Conservation (phyloP, 2,888 invertebrate species). For the Cryptocephalus moraei region DNA sequence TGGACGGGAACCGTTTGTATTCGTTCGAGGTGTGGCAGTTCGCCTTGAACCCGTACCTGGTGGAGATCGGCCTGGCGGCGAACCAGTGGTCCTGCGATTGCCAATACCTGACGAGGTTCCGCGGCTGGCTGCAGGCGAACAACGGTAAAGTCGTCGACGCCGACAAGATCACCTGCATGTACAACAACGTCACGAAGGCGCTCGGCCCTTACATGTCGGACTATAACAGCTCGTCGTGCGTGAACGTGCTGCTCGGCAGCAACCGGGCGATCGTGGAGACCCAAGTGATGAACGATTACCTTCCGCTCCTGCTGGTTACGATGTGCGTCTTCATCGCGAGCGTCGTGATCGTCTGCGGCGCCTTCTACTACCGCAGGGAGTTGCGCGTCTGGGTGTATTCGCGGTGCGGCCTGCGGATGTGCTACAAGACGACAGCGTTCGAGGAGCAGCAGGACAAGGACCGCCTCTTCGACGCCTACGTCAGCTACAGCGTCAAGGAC, state of each 20-base stretch:
- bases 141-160: conserved; percentile 74
- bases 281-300: conserved; percentile 71
- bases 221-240: conserved; percentile 67
- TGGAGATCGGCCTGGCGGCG: conserved; percentile 72
- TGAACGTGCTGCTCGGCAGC: conserved; percentile 57
- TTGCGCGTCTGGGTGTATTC: conserved; percentile 79
- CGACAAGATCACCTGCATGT: conserved; percentile 63
- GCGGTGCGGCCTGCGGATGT: conserved; percentile 75
- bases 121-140: conserved; percentile 69
- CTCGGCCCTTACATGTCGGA: conserved; percentile 62
- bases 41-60: conserved; percentile 71
- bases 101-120: conserved; percentile 67
- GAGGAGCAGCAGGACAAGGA: conserved; percentile 76
- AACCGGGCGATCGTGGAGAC: conserved; percentile 63
- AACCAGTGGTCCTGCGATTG: conserved; percentile 92
- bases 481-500: conserved; percentile 89
- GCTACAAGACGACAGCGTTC: conserved; percentile 72
- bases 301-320: conserved; percentile 68
- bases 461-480: conserved; percentile 88
- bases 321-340: conserved; percentile 68
- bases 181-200: conserved; percentile 61
- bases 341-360: conserved; percentile 64
- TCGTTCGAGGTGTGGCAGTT: conserved; percentile 83
- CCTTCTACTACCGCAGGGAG: conserved; percentile 72
- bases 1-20: conserved; percentile 75